phyloP scores from a whole-genome alignment of 2,888 invertebrate species.

The Tetragonula carbonaria region DNA sequence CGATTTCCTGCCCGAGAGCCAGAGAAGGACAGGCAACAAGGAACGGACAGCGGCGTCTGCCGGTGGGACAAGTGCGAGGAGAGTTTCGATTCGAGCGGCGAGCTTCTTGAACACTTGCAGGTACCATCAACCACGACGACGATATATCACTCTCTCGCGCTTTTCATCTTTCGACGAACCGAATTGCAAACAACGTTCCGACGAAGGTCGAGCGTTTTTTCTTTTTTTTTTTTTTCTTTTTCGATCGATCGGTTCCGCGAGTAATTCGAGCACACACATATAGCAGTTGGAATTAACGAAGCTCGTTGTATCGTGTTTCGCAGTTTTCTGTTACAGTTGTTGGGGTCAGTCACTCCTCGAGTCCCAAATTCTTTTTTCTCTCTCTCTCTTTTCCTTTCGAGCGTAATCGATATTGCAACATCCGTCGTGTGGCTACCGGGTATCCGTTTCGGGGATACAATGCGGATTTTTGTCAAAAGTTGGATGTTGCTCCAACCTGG shows the following conservation, averaged over 20 bases:
- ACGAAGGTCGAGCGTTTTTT: no score
- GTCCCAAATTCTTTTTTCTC: background rate
- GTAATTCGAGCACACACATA: constrained; percentile 31
- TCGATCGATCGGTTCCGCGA: constrained; percentile 24
- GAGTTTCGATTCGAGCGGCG: constrained; percentile 91
- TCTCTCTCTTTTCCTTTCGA: background rate
- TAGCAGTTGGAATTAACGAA: constrained; percentile 27
- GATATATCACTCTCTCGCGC: no score
- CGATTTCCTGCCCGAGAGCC: constrained; percentile 88
- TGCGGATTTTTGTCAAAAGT: no score
- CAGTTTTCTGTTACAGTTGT: constrained; percentile 33
- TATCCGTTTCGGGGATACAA: background rate
- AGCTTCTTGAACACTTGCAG: constrained; percentile 95
- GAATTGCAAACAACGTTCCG: no score
- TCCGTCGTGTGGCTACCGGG: constrained; percentile 26
- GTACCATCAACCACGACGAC: constrained; percentile 81
- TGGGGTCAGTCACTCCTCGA: background rate
- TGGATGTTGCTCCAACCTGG: no score
- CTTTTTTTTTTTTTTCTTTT: background rate
- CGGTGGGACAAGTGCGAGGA: constrained; percentile 93
- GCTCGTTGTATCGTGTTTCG: constrained; percentile 42
- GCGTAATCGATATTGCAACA: constrained; percentile 46
- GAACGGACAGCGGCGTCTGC: constrained; percentile 87
- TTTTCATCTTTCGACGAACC: no score
- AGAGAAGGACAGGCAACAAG: constrained; percentile 78